Evolutionary conservation across 2,113 vertebrate genomes (phyloP).

Genomic region (Chinchilla lanigera): DNA sequence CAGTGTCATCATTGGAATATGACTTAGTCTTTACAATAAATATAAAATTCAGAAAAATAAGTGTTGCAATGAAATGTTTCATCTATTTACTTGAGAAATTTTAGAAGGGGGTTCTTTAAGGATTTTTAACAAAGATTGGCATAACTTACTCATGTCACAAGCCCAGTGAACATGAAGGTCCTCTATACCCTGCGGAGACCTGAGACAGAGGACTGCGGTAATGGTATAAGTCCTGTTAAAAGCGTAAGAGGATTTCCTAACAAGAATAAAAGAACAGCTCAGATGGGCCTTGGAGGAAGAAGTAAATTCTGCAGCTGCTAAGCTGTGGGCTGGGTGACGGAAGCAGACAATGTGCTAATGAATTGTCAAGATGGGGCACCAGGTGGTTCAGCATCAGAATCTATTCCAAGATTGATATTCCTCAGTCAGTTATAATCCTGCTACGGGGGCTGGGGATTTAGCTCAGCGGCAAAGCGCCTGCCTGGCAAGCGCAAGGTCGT

Average conservation of each 20-base stretch:
- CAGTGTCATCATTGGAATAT: not conserved
- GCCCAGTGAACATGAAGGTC: not conserved
- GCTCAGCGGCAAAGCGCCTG: too few species aligned
- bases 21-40: slow-evolving; percentile 17
- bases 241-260: slow-evolving; percentile 47
- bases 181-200: slow-evolving; percentile 32
- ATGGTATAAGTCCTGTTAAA: slow-evolving; percentile 68
- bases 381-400: not conserved
- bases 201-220: slow-evolving; percentile 61
- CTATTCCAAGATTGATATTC: slow-evolving; percentile 21
- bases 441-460: too few species aligned
- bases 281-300: not conserved
- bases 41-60: not conserved
- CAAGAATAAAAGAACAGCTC: slow-evolving; percentile 47
- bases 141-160: not conserved
- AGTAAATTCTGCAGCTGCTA: slow-evolving; percentile 25
- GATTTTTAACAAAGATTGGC: slow-evolving; percentile 38
- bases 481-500: too few species aligned
- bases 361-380: not conserved
- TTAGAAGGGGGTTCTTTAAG: not conserved
- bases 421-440: not conserved
- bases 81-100: slow-evolving; percentile 22
- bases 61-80: not conserved
- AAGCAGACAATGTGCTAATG: not conserved
- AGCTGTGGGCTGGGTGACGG: not conserved